Conservation (phyloP, 2,888 invertebrate species). For the Galeopsomyia nigrocyanea region DNA sequence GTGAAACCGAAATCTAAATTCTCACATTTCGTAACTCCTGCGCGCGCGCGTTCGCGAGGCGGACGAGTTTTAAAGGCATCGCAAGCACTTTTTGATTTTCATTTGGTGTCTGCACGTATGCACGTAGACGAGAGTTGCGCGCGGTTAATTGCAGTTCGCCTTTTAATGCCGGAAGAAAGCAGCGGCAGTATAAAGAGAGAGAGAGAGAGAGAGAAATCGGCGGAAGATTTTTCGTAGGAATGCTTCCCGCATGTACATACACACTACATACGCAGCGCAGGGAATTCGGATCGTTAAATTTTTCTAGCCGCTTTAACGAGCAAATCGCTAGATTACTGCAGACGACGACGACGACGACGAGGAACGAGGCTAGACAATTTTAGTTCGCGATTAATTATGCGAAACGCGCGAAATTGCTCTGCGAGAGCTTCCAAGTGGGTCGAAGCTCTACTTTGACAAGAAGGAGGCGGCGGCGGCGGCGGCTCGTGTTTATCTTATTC, state of each 20-base stretch:
- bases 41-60: not conserved
- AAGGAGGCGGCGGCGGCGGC: too few relatives aligned
- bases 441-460: constrained; percentile 12
- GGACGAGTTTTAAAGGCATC: not conserved
- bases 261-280: not conserved
- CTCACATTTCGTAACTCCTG: not conserved
- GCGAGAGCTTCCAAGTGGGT: constrained; percentile 7
- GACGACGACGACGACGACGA: not conserved
- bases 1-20: constrained; percentile 1
- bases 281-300: constrained; percentile 17
- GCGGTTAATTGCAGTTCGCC: constrained; percentile 17
- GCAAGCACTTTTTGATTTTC: constrained; percentile 2
- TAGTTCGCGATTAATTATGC: constrained; percentile 22
- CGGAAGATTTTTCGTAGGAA: constrained; percentile 7
- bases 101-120: constrained; percentile 7
- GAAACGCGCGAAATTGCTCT: constrained; percentile 23
- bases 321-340: constrained; percentile 12
- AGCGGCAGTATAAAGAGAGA: not conserved
- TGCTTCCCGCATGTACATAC: not conserved
- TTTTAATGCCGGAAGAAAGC: constrained; percentile 31
- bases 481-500: not conserved
- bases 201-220: constrained; percentile 24
- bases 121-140: not conserved
- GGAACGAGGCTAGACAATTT: constrained; percentile 1
- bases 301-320: not conserved